phyloP scores from a whole-genome alignment of 2,797 vertebrate species.

The Calcarius lapponicus region DNA sequence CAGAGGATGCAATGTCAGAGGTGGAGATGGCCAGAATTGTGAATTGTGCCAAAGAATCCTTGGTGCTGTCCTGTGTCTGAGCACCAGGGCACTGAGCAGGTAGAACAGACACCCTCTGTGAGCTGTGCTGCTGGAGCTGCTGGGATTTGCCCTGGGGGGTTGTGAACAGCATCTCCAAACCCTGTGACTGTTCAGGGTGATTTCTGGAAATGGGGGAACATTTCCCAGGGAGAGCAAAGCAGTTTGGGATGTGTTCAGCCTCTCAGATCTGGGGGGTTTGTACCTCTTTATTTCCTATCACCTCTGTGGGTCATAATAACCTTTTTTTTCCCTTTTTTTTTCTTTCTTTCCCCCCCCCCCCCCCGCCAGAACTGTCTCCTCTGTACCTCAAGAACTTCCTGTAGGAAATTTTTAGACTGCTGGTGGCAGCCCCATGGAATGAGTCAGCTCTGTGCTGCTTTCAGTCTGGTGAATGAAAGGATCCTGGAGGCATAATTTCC shows the following conservation, averaged over 20 bases:
- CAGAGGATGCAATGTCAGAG: not conserved
- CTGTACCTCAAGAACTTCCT: not conserved
- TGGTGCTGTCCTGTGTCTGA: not conserved
- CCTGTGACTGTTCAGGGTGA: not conserved
- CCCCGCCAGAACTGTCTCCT: not conserved
- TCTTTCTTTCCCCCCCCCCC: not conserved
- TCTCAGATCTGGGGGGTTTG: not conserved
- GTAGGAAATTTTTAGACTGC: not conserved
- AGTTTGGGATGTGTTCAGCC: not conserved
- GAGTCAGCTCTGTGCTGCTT: not conserved
- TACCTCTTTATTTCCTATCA: not conserved
- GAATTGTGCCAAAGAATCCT: not conserved
- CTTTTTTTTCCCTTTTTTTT: not conserved
- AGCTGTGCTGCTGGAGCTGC: not conserved
- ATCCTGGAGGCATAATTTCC: constrained; percentile 13
- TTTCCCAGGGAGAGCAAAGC: not conserved
- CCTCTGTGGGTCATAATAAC: not conserved
- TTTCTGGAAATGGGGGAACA: not conserved
- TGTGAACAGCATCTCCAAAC: not conserved
- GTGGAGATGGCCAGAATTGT: not conserved
- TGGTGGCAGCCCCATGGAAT: not conserved
- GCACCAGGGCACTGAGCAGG: not conserved
- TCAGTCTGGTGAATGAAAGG: not conserved
- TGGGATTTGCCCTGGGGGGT: not conserved
- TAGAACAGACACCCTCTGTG: not conserved